These are phyloP conservation scores for Cepaea hortensis DNA, from an alignment of 2,888 invertebrate species.

Conservation along the genomic window DNA sequence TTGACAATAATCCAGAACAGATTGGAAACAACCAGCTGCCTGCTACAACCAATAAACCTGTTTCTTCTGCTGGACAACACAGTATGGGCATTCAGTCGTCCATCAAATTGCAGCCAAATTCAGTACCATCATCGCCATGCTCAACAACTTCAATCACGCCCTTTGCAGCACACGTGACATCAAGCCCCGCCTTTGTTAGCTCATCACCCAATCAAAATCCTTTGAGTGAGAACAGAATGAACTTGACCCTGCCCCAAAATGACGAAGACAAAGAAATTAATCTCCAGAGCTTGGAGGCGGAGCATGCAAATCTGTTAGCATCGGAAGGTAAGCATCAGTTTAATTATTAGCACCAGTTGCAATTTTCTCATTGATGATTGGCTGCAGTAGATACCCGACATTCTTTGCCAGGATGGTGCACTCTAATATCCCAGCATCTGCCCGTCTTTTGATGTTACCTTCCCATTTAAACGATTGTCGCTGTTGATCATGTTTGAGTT, in stretches of 20 bases:
- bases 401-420: too few species aligned
- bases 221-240: neutral
- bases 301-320: conserved; percentile 61
- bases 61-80: neutral
- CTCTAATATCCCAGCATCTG: too few species aligned
- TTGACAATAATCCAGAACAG: neutral
- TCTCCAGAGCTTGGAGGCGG: conserved; percentile 62
- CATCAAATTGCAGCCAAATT: neutral
- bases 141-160: neutral
- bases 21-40: neutral
- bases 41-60: neutral
- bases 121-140: conserved; percentile 7
- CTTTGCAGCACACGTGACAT: conserved; percentile 19
- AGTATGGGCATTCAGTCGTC: too few species aligned
- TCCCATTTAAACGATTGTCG: too few species aligned
- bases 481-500: too few species aligned
- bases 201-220: conserved; percentile 13
- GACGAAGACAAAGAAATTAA: conserved; percentile 64
- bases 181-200: neutral
- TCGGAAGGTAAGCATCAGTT: conserved; percentile 62
- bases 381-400: too few species aligned
- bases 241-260: conserved; percentile 16
- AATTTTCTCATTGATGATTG: too few species aligned
- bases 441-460: too few species aligned
- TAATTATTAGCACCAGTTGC: neutral